Evolutionary conservation across 2,113 vertebrate species (phyloP), one percentile per base, ranked within the genome.

Genomic region (Jaculus jaculus): DNA sequence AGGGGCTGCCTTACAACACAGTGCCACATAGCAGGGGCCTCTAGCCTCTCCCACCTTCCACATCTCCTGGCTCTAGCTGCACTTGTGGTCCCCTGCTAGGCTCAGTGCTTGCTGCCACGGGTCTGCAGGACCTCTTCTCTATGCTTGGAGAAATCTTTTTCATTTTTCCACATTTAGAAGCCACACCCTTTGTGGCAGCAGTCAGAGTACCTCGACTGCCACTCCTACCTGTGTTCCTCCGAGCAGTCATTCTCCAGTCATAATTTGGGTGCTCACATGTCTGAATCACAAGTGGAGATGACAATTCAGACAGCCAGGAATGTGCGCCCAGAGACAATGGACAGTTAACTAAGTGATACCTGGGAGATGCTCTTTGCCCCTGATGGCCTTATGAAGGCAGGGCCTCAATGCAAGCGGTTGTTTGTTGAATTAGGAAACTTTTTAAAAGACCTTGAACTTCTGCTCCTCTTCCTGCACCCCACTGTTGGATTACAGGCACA

Each of bases 131-230:
- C 21, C 23, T 37, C 68, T 16, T 30, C 65, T 73, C 51, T 60
- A 34, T 5, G 58, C 73, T 13, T 16, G 16, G 58, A 24, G 71
- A 75, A 47, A 39, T 81, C 66, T 66, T 75, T 92, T 60, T 79
- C 79, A 66, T 89, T 91, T 79, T 79, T 89, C 11, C 10, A 18
- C 71, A 0, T 74, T 69, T 51, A 74, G 21, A 85, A 92, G 83
- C 95, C 93, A 79, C 93, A 82, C 88, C 91, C 95, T 94, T 92
- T 93, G 92, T 1, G 42, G 30, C 90, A 81, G 34, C 34, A 28
- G 92, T 83, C 79, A 84, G 91, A 39, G n/a, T 20, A 26, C 39
- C 94, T 71, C 34, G 65, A 16, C 21, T 23, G 75, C 81, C 77
- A 13, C 77, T 78, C 82, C 58, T 26, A 20, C 79, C 42, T 0